Conservation (phyloP, 2,113 vertebrate species). For the Chamaea fasciata region DNA sequence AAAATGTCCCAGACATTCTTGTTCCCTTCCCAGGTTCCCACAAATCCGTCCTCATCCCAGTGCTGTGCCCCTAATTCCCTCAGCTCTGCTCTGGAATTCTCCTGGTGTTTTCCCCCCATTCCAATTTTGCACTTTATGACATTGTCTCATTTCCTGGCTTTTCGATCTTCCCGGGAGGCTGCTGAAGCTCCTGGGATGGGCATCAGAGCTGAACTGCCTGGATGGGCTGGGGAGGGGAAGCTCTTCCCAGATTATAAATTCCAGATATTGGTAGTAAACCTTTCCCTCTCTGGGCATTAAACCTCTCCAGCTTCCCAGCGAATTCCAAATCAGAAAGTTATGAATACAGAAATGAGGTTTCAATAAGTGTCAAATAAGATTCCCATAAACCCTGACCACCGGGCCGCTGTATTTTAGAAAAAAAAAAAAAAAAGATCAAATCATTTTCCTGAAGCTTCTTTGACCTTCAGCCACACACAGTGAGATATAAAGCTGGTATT, state of each 20-base stretch:
- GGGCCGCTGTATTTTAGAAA: accelerated
- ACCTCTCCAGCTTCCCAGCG: not conserved
- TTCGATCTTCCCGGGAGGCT: not conserved
- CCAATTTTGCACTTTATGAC: accelerated
- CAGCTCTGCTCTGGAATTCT: not conserved
- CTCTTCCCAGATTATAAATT: not conserved
- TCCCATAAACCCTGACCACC: not conserved
- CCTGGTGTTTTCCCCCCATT: not conserved
- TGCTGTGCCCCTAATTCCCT: accelerated
- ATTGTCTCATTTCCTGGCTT: accelerated
- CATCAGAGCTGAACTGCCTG: not conserved
- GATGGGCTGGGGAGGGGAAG: not conserved
- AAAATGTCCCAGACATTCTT: not conserved
- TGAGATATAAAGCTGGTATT: not conserved
- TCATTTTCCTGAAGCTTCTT: not conserved
- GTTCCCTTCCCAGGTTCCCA: not conserved
- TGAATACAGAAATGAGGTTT: not conserved
- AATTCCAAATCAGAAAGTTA: not conserved
- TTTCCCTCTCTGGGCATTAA: not conserved
- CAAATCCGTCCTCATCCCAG: not conserved
- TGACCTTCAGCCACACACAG: not conserved
- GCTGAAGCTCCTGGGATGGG: not conserved
- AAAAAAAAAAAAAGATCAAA: not conserved
- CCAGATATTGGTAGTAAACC: not conserved
- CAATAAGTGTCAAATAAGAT: not conserved